Base-by-base conservation (phyloP, 2,797 vertebrate species). In the Sebastes nivosus region DNA sequence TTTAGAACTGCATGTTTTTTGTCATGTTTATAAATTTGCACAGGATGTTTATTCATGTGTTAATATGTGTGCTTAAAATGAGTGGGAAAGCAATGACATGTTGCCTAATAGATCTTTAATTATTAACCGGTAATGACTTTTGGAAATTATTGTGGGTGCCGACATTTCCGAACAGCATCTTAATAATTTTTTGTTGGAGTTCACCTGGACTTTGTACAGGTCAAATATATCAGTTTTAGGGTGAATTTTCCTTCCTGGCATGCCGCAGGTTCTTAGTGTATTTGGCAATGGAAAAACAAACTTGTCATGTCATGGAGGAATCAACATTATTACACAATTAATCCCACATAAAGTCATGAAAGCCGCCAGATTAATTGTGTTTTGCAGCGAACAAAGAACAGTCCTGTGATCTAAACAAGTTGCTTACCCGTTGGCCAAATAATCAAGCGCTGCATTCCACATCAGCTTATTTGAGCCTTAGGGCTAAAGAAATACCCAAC, bases 361-460 rank as follows among this genome's bases (percentile, higher is more conserved):
- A 92, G 89, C 78, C 8, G 29, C 27, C 64, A 75, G 90, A 93
- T 91, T 92, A 91, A 87, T 83, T 85, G 79, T 84, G 77, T 89
- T 90, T 82, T 82, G 75, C 83, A 82, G 78, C 3, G 29, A 87
- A 91, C 90, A 92, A 93, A 93, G 88, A 88, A 84, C 81, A 88
- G 86, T 74, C 87, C 85, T 90, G 90, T 90, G 90, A 94, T 90
- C 85, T 88, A 92, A 94, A 93, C 92, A 91, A 81, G 82, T 92
- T 89, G 83, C 88, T 89, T 82, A 81, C 83, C 79, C 77, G 2
- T 76, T 67, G 24, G 36, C 66, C 87, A 92, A 94, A 94, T 80
- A 91, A 86, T 81, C 85, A 75, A 93, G 88, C 16, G 59, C 87
- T 55, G 75, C 94, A 95, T 95, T 94, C 94, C 92, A 85, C 90